Percentiles rank a stretch among this genome's conserved stretches.
These are phyloP conservation scores for Euwallacea similis DNA, from an alignment of 1,140 invertebrate genomes.

Conservation along the genomic window DNA sequence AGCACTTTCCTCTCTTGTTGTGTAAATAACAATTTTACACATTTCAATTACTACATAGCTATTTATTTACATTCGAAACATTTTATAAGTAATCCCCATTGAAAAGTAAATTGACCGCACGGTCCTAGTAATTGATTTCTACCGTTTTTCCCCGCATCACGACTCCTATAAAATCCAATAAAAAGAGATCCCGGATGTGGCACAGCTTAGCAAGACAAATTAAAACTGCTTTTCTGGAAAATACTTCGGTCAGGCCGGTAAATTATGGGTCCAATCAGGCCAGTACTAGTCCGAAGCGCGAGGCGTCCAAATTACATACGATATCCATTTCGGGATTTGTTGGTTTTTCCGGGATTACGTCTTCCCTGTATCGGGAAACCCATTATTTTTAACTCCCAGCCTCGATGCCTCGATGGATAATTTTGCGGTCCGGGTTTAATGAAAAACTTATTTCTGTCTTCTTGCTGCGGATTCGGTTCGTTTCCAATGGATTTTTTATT, in stretches of 20 bases:
- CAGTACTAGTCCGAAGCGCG: constrained; percentile 16
- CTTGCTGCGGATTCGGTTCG: too few relatives aligned
- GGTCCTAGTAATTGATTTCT: constrained; percentile 17
- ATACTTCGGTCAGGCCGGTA: constrained; percentile 26
- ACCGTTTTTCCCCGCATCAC: constrained; percentile 2
- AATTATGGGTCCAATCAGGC: constrained; percentile 29
- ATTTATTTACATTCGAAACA: too few relatives aligned
- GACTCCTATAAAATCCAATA: constrained; percentile 15
- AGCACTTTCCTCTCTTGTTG: too few relatives aligned
- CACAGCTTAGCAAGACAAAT: constrained; percentile 36
- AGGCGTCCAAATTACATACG: constrained; percentile 33
- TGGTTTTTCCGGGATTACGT: constrained; percentile 32
- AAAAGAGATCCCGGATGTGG: constrained; percentile 19
- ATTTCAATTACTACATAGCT: too few relatives aligned
- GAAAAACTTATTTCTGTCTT: too few relatives aligned
- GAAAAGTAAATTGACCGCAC: constrained; percentile 5
- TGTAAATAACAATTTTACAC: too few relatives aligned
- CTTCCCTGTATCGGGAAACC: constrained; percentile 18
- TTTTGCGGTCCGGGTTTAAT: background rate
- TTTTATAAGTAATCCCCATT: background rate
- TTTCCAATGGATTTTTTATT: too few relatives aligned
- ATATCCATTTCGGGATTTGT: constrained; percentile 31
- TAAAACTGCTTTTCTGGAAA: constrained; percentile 33
- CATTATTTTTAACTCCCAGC: constrained; percentile 22
- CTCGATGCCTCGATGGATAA: background rate